These are phyloP conservation scores for Anorthoa munda DNA, from an alignment of 2,888 invertebrate species.

Conservation along the genomic window DNA sequence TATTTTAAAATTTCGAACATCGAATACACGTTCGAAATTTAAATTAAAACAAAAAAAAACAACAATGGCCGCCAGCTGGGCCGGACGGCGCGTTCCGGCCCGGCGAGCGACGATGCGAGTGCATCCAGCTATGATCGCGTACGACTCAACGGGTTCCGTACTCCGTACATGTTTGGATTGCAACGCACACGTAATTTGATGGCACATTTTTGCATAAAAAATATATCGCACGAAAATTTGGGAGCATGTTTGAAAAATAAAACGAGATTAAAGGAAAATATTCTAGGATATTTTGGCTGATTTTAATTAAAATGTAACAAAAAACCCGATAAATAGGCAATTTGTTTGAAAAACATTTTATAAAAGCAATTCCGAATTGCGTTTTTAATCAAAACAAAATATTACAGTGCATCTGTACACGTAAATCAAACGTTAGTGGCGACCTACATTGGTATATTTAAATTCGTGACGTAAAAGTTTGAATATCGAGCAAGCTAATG, in stretches of 20 bases:
- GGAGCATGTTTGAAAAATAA: slow-evolving; percentile 21
- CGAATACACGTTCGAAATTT: slow-evolving; percentile 66
- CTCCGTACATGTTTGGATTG: slow-evolving; percentile 53
- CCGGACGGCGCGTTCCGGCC: slow-evolving; percentile 76
- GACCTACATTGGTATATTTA: slow-evolving; percentile 47
- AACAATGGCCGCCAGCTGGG: slow-evolving; percentile 69
- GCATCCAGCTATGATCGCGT: slow-evolving; percentile 73
- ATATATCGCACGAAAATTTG: slow-evolving; percentile 11
- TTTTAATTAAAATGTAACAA: slow-evolving; percentile 19
- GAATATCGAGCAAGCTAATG: slow-evolving; percentile 60
- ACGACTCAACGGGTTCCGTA: slow-evolving; percentile 59
- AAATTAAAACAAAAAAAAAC: slow-evolving; percentile 61
- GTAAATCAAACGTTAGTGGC: slow-evolving; percentile 40
- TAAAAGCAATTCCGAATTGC: neutral
- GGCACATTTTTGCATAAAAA: slow-evolving; percentile 38
- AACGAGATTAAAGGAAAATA: slow-evolving; percentile 18
- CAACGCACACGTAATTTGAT: slow-evolving; percentile 56
- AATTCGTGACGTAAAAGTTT: slow-evolving; percentile 58
- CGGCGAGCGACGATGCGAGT: slow-evolving; percentile 74
- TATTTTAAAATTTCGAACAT: slow-evolving; percentile 63
- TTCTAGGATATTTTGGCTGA: neutral
- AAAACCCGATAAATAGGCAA: neutral
- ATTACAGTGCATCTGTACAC: neutral
- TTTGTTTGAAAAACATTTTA: slow-evolving; percentile 5
- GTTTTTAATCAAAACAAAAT: slow-evolving; percentile 29